A percentile compares a stretch with the other conserved stretches of the same genome.
Evolutionary conservation across 2,113 vertebrate species (phyloP).

Genomic region (Proterorhinus semilunaris): DNA sequence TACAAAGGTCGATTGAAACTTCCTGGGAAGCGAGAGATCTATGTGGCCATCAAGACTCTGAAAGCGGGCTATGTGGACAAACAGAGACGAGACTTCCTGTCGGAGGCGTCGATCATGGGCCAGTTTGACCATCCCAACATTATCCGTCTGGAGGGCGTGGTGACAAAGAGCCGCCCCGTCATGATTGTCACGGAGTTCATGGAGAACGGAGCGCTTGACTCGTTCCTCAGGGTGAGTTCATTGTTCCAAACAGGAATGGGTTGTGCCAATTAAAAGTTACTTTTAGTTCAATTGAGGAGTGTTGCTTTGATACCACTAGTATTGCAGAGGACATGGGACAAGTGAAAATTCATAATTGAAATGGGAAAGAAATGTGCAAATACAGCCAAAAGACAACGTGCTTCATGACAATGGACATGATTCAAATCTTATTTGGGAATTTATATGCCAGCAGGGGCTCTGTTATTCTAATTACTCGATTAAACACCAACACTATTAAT

Average conservation of each 20-base stretch:
- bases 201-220: constrained; percentile 97
- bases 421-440: constrained; percentile 47
- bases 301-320: not conserved
- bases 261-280: not conserved
- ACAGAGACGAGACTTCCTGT: constrained; percentile 95
- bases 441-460: constrained; percentile 27
- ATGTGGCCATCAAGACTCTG: constrained; percentile 95
- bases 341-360: constrained; percentile 42
- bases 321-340: constrained; percentile 2
- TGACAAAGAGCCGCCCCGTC: constrained; percentile 96
- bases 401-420: constrained; percentile 42
- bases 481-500: constrained; percentile 54
- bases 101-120: constrained; percentile 98
- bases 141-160: constrained; percentile 94
- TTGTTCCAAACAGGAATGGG: not conserved
- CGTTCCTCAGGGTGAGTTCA: constrained; percentile 89
- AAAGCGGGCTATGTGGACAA: constrained; percentile 96
- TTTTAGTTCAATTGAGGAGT: not conserved
- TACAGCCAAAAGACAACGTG: constrained; percentile 32
- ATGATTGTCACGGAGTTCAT: constrained; percentile 99
- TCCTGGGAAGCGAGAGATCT: constrained; percentile 94
- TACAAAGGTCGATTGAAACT: constrained; percentile 96
- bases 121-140: constrained; percentile 99
- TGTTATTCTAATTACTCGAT: constrained; percentile 52
- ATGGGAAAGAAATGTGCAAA: constrained; percentile 24